These are phyloP conservation scores for Chromoteleia sp. DNA, from an alignment of 2,888 invertebrate genomes.

Conservation along the genomic window DNA sequence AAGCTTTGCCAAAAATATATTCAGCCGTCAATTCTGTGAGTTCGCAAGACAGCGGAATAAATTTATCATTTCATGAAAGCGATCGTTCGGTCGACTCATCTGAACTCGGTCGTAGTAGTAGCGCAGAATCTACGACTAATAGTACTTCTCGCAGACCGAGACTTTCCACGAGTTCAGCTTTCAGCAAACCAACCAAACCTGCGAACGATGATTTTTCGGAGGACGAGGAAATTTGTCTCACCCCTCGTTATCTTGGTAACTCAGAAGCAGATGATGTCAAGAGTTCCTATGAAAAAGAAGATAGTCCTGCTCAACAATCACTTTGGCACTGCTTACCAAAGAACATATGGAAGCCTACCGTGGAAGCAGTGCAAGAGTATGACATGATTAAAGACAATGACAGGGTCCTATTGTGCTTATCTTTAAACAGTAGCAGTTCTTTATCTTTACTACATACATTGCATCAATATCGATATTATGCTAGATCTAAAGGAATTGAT, in stretches of 20 bases:
- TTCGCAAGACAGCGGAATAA: slow-evolving; percentile 92
- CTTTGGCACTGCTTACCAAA: slow-evolving; percentile 92
- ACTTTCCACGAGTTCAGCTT: slow-evolving; percentile 62
- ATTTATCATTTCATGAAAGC: slow-evolving; percentile 89
- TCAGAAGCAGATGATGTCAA: slow-evolving; percentile 31
- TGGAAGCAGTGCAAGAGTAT: slow-evolving; percentile 93
- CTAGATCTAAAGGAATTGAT: slow-evolving; percentile 89
- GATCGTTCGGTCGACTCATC: slow-evolving; percentile 85
- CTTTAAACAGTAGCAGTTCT: slow-evolving; percentile 90
- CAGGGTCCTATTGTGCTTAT: slow-evolving; percentile 92
- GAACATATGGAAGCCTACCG: slow-evolving; percentile 91
- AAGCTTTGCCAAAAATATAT: slow-evolving; percentile 86
- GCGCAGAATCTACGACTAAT: slow-evolving; percentile 81
- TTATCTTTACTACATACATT: slow-evolving; percentile 93
- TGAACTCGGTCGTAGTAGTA: slow-evolving; percentile 79
- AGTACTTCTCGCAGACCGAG: slow-evolving; percentile 75
- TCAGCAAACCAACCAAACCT: slow-evolving; percentile 73
- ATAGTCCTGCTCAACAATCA: slow-evolving; percentile 68
- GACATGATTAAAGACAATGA: slow-evolving; percentile 94
- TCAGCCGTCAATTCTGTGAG: slow-evolving; percentile 90
- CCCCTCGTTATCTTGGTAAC: slow-evolving; percentile 24
- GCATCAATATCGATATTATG: slow-evolving; percentile 93
- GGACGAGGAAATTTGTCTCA: slow-evolving; percentile 77
- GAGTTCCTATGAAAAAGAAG: slow-evolving; percentile 84
- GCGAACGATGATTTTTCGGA: slow-evolving; percentile 80